phyloP scores from a whole-genome alignment of 2,113 vertebrate species.

The Riparia riparia region DNA sequence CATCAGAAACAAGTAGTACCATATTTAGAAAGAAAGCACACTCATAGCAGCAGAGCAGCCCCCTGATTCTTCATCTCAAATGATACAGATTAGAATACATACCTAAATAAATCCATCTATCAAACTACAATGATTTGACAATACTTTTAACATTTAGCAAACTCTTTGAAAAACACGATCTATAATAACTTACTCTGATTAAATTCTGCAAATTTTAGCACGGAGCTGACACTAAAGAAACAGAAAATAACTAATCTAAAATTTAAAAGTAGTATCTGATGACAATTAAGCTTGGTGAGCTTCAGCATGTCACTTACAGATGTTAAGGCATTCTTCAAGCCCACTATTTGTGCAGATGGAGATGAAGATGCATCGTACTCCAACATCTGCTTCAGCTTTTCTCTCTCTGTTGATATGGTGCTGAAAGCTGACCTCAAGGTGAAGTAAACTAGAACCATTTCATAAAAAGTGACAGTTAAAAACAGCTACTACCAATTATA shows the following conservation, averaged over 20 bases:
- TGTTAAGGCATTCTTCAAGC: constrained; percentile 90
- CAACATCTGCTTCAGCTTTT: constrained; percentile 88
- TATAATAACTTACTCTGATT: neutral
- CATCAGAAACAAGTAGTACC: neutral
- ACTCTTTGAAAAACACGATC: neutral
- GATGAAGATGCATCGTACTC: constrained; percentile 85
- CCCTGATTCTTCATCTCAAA: neutral
- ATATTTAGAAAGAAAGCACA: neutral
- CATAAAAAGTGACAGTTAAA: constrained; percentile 39
- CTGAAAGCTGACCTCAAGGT: constrained; percentile 90
- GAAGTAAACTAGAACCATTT: constrained; percentile 80
- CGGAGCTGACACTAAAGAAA: neutral
- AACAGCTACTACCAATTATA: neutral
- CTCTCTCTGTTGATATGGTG: constrained; percentile 86
- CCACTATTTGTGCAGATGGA: constrained; percentile 87
- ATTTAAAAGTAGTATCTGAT: neutral
- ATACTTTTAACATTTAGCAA: neutral
- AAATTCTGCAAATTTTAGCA: constrained; percentile 14
- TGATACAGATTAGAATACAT: neutral
- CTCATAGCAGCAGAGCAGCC: neutral
- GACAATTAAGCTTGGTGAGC: neutral
- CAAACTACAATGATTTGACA: neutral
- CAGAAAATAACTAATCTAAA: neutral
- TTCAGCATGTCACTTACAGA: constrained; percentile 80
- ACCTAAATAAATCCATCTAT: neutral